These are phyloP conservation scores for Ectemnius lituratus DNA, from an alignment of 2,888 invertebrate species.

Conservation along the genomic window DNA sequence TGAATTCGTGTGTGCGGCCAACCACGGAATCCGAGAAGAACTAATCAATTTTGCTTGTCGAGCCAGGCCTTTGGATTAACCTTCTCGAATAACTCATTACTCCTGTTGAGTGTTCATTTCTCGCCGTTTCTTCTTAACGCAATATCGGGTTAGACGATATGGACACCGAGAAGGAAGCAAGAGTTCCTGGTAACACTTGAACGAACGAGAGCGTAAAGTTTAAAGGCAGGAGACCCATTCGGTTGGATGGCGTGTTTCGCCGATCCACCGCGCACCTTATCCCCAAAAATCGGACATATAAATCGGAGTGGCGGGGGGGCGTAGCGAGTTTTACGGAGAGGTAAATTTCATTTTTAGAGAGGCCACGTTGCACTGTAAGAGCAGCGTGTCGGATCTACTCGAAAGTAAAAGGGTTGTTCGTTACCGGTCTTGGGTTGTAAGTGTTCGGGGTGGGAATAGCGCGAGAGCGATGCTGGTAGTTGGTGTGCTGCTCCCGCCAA, in stretches of 20 bases:
- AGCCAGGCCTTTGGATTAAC: too few species aligned
- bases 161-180: too few species aligned
- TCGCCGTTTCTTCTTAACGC: too few species aligned
- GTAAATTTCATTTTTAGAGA: slow-evolving; percentile 63
- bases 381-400: slow-evolving; percentile 46
- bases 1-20: too few species aligned
- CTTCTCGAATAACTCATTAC: too few species aligned
- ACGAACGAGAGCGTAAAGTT: too few species aligned
- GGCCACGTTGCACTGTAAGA: slow-evolving; percentile 24
- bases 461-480: background rate
- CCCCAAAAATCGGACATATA: slow-evolving; percentile 55
- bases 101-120: too few species aligned
- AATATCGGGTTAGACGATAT: too few species aligned
- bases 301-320: slow-evolving; percentile 52
- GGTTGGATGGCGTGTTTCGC: slow-evolving; percentile 2
- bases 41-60: too few species aligned
- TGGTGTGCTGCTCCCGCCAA: background rate
- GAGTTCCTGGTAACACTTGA: too few species aligned
- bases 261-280: background rate
- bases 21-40: too few species aligned
- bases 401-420: slow-evolving; percentile 58
- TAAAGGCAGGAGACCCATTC: background rate
- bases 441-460: background rate
- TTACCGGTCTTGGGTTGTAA: slow-evolving; percentile 37
- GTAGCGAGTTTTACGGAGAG: slow-evolving; percentile 52